Evolutionary conservation across 2,888 invertebrate species (phyloP).

Genomic region (Pseudanteris insignis): DNA sequence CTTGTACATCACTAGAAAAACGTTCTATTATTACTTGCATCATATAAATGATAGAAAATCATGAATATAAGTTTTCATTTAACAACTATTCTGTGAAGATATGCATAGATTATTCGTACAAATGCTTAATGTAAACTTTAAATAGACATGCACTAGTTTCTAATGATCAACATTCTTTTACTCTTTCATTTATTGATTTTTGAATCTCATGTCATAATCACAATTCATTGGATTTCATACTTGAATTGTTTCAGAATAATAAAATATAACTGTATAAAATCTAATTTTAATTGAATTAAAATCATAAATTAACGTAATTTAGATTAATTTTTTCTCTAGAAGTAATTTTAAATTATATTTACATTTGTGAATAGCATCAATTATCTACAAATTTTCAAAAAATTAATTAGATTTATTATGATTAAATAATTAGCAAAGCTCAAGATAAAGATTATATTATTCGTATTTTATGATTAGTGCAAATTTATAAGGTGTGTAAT

Average conservation of each 20-base stretch:
- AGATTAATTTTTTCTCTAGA: no score
- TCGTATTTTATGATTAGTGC: no score
- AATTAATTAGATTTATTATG: no score
- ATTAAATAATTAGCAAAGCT: no score
- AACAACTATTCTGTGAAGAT: no score
- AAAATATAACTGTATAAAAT: no score
- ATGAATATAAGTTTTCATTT: slow-evolving; percentile 48
- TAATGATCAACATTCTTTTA: slow-evolving; percentile 16
- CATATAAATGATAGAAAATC: slow-evolving; percentile 10
- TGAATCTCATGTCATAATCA: slow-evolving; percentile 46
- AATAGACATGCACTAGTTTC: slow-evolving; percentile 29
- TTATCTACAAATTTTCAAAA: no score
- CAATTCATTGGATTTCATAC: slow-evolving; percentile 52
- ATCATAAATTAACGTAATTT: background rate
- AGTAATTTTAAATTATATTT: no score
- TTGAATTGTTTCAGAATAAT: no score
- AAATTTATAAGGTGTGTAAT: no score
- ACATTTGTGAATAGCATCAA: no score
- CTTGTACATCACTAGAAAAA: slow-evolving; percentile 58
- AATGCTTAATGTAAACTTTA: slow-evolving; percentile 47
- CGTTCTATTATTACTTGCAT: slow-evolving; percentile 46
- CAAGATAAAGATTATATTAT: no score
- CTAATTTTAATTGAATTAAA: background rate
- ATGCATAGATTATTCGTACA: slow-evolving; percentile 49
- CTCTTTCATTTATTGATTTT: slow-evolving; percentile 26